Conservation (phyloP, 2,797 vertebrate genomes). For the Pseudopleuronectes americanus region DNA sequence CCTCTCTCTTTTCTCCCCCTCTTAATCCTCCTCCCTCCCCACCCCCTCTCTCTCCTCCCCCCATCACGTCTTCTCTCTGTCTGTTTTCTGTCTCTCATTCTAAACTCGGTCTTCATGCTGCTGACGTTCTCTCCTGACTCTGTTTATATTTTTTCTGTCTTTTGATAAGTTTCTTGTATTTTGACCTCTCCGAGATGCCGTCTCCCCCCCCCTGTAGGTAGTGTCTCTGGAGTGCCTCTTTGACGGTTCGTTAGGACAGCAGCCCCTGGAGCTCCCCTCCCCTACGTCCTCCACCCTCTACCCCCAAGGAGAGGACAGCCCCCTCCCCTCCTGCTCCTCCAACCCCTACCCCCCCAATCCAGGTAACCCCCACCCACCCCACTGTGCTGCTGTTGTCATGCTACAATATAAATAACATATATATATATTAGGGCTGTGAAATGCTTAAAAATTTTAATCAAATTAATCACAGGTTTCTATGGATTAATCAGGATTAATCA, state of each 20-base stretch:
- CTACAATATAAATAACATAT: too few relatives aligned
- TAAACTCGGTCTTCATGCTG: too few relatives aligned
- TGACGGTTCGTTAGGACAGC: constrained; percentile 79
- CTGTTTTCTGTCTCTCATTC: too few relatives aligned
- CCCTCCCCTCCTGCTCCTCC: constrained; percentile 75
- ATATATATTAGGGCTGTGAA: too few relatives aligned
- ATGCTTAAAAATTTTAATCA: too few relatives aligned
- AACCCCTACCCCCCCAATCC: constrained; percentile 72
- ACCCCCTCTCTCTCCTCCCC: too few relatives aligned
- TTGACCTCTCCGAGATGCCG: constrained; percentile 37
- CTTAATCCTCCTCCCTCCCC: too few relatives aligned
- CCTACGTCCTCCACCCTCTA: constrained; percentile 75
- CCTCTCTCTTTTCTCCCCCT: too few relatives aligned
- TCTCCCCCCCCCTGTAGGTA: constrained; percentile 74
- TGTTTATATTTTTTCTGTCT: not conserved
- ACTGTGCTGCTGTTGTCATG: not conserved
- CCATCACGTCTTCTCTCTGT: too few relatives aligned
- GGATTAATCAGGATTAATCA: too few relatives aligned
- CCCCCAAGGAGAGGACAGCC: constrained; percentile 68
- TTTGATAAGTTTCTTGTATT: constrained; percentile 4
- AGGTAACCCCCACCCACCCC: constrained; percentile 62
- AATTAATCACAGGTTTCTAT: too few relatives aligned
- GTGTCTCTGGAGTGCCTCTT: constrained; percentile 84
- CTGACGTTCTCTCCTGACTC: constrained; percentile 1
- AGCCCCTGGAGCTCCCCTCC: constrained; percentile 72